Evolutionary conservation across 1,140 invertebrate species (phyloP).

Genomic region (Ladona fulva): DNA sequence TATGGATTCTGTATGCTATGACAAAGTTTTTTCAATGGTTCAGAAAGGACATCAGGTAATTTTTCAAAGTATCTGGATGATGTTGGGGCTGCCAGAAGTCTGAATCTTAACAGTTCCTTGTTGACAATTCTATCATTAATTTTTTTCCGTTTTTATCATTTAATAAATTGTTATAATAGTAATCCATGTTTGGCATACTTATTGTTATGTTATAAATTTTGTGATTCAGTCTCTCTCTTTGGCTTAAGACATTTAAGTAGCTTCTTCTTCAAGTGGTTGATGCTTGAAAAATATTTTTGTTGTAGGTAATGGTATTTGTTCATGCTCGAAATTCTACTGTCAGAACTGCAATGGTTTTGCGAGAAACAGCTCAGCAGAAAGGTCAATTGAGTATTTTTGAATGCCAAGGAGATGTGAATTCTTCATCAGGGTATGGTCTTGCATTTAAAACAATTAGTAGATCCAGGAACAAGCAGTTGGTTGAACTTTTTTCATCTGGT

Average conservation of each 20-base stretch:
- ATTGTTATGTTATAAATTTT: no score
- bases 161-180: background rate
- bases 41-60: constrained; percentile 76
- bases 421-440: constrained; percentile 45
- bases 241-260: no score
- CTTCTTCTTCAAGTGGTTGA: no score
- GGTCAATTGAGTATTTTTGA: constrained; percentile 59
- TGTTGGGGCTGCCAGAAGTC: background rate
- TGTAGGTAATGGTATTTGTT: constrained; percentile 94
- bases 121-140: no score
- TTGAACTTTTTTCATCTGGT: constrained; percentile 76
- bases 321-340: constrained; percentile 94
- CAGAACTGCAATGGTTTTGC: constrained; percentile 68
- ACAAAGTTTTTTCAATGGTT: constrained; percentile 82
- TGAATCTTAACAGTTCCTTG: no score
- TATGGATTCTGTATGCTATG: constrained; percentile 92
- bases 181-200: no score
- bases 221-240: no score
- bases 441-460: constrained; percentile 55
- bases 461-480: constrained; percentile 64
- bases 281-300: constrained; percentile 10
- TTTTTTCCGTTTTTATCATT: no score
- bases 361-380: constrained; percentile 65
- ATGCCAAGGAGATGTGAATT: constrained; percentile 41
- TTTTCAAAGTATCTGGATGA: background rate